Conservation (phyloP, 2,797 vertebrate species). For the Scarus forsteni region DNA sequence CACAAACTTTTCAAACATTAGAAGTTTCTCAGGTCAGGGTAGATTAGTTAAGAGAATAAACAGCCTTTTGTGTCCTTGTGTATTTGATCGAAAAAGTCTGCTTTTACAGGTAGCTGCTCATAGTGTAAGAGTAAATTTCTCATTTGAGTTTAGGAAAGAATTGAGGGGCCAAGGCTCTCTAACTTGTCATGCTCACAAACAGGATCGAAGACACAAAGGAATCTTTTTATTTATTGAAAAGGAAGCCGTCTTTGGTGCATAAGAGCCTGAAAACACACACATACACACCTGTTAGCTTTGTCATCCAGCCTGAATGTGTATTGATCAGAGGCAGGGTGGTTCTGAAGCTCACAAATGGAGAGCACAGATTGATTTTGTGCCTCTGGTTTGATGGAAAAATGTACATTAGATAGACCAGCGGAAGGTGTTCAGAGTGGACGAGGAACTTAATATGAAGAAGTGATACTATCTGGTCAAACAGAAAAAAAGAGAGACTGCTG, state of each 20-base stretch:
- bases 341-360: slow-evolving; percentile 59
- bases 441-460: slow-evolving; percentile 36
- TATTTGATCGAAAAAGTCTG: background rate
- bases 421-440: slow-evolving; percentile 26
- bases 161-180: background rate
- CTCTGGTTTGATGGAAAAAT: slow-evolving; percentile 54
- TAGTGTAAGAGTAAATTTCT: background rate
- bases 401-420: slow-evolving; percentile 65
- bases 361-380: slow-evolving; percentile 76
- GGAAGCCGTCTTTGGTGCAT: slow-evolving; percentile 16
- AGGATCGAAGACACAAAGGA: slow-evolving; percentile 8
- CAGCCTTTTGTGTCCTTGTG: background rate
- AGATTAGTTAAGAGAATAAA: background rate
- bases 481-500: slow-evolving; percentile 11
- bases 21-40: too few species aligned
- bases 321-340: slow-evolving; percentile 55
- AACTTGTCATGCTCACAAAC: background rate
- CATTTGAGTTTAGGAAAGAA: background rate
- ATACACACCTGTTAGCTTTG: slow-evolving; percentile 53
- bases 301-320: slow-evolving; percentile 61
- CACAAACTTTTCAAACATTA: background rate
- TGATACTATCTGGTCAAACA: slow-evolving; percentile 17
- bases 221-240: slow-evolving; percentile 15
- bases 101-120: background rate
- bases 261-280: slow-evolving; percentile 28